Percentiles rank a stretch among this genome's conserved stretches.
Evolutionary conservation across 2,113 vertebrate genomes (phyloP).

Genomic region (Chaetops frenatus): DNA sequence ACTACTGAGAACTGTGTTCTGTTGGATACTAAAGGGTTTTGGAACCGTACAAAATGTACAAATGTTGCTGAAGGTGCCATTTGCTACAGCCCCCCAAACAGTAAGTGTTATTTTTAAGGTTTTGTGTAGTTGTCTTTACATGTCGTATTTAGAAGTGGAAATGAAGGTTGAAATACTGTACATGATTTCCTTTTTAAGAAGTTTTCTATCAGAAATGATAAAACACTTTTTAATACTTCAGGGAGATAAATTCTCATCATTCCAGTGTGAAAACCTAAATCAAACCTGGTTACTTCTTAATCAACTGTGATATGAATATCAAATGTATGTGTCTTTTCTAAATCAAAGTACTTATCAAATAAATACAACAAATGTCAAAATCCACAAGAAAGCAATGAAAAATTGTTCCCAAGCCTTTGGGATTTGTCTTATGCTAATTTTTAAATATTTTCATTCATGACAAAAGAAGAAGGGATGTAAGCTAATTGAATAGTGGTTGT

Average conservation of each 20-base stretch:
- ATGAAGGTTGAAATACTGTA: background rate
- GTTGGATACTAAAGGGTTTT: constrained; percentile 78
- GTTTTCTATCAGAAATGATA: background rate
- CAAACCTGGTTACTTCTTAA: background rate
- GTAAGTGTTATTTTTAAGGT: constrained; percentile 54
- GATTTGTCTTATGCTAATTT: background rate
- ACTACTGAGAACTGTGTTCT: constrained; percentile 75
- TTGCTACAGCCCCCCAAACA: constrained; percentile 77
- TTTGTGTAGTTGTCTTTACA: background rate
- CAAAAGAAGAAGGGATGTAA: background rate
- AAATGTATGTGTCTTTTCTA: background rate
- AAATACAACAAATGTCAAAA: background rate
- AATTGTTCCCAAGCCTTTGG: background rate
- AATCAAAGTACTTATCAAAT: background rate
- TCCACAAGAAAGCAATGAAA: background rate
- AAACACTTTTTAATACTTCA: background rate
- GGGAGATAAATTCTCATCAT: background rate
- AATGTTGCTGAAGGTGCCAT: constrained; percentile 80
- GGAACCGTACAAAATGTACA: constrained; percentile 76
- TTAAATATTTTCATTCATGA: background rate
- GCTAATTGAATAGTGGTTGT: background rate
- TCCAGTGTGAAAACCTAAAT: background rate
- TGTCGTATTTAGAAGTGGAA: background rate
- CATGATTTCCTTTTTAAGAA: background rate
- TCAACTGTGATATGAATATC: background rate